These are phyloP conservation scores for Megalurothrips usitatus DNA, from an alignment of 2,888 invertebrate species.

Conservation along the genomic window DNA sequence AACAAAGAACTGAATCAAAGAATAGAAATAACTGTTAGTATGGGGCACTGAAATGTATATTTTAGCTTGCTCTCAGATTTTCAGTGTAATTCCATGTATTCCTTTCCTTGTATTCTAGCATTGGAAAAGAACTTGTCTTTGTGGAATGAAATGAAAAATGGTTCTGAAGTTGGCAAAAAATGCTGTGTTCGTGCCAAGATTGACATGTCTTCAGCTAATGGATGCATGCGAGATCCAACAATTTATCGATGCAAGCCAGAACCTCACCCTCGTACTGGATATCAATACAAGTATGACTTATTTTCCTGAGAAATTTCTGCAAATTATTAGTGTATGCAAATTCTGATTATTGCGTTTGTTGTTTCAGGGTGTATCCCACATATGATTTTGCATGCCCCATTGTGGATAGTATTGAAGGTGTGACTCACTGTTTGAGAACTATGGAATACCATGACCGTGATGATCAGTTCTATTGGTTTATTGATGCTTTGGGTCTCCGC, in stretches of 20 bases:
- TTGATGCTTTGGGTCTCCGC: conserved; percentile 77
- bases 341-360: conserved; percentile 28
- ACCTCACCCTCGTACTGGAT: conserved; percentile 83
- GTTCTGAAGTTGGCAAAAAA: conserved; percentile 69
- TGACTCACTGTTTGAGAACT: conserved; percentile 95
- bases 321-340: conserved; percentile 13
- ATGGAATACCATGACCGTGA: conserved; percentile 99
- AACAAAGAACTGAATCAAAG: conserved; percentile 77
- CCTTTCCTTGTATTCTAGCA: conserved; percentile 47
- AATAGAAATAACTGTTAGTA: conserved; percentile 78
- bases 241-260: conserved; percentile 83
- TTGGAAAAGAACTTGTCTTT: conserved; percentile 77
- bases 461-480: conserved; percentile 96
- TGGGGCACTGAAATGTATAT: background rate
- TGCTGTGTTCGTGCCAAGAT: conserved; percentile 97
- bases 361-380: conserved; percentile 89
- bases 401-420: conserved; percentile 94
- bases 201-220: conserved; percentile 93
- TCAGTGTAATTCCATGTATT: conserved; percentile 28
- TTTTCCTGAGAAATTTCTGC: conserved; percentile 16
- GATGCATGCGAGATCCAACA: conserved; percentile 96
- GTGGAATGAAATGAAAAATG: conserved; percentile 95
- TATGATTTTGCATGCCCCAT: conserved; percentile 99
- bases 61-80: background rate
- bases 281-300: conserved; percentile 79